A percentile compares a stretch with the other conserved stretches of the same genome.
Conservation (phyloP, 2,113 vertebrate genomes). For the Donacobius atricapilla region DNA sequence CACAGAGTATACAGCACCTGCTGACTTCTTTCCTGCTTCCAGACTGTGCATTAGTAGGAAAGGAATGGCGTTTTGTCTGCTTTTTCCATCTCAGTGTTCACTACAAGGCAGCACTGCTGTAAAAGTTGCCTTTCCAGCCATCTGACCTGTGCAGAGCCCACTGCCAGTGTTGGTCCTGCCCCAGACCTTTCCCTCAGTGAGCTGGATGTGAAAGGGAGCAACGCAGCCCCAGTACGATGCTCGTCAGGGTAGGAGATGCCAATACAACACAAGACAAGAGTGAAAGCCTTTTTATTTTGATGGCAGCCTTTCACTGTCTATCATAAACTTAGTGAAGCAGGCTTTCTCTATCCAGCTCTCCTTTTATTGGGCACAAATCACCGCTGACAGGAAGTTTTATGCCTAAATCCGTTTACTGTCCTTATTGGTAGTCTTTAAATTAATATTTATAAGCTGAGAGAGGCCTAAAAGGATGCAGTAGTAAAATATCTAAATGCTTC, state of each 20-base stretch:
- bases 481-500: slow-evolving; percentile 76
- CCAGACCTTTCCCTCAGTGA: slow-evolving; percentile 12
- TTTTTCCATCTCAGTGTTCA: background rate
- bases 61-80: background rate
- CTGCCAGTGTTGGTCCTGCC: background rate
- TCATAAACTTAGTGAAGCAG: slow-evolving; percentile 78
- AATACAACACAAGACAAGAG: background rate
- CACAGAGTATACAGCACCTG: background rate
- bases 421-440: slow-evolving; percentile 85
- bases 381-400: slow-evolving; percentile 79
- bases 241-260: slow-evolving; percentile 37
- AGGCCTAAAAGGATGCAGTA: slow-evolving; percentile 71
- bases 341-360: slow-evolving; percentile 72
- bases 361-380: slow-evolving; percentile 83
- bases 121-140: background rate
- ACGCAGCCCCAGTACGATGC: background rate
- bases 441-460: slow-evolving; percentile 85
- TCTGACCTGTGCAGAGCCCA: slow-evolving; percentile 25
- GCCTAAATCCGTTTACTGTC: slow-evolving; percentile 80
- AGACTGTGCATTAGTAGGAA: background rate
- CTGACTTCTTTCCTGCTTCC: background rate
- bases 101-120: background rate
- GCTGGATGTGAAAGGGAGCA: slow-evolving; percentile 40
- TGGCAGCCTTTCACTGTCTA: slow-evolving; percentile 73
- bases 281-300: slow-evolving; percentile 73